Base-by-base conservation (phyloP, 2,797 vertebrate genomes). In the Darevskia mixta region DNA sequence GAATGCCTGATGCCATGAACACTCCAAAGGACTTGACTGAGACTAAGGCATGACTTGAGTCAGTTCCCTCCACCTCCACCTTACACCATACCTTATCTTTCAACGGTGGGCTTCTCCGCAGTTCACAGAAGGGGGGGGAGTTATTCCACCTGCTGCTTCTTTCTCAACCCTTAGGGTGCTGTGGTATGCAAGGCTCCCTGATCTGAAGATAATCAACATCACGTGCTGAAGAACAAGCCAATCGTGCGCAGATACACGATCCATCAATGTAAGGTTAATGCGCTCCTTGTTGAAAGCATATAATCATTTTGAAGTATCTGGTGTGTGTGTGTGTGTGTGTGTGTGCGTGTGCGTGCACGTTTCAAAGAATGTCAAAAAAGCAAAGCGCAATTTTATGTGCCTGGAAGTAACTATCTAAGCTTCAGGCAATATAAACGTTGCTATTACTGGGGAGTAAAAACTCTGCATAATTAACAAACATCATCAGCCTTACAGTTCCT, bases 381-480 rank as follows among this genome's bases (percentile, higher is more conserved):
- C 95, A 96, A 91, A 97, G 88, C 95, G 97, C 98, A 97, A 98
- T 98, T 97, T 97, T 97, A 97, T 97, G 95, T 97, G 97, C 97
- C 97, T 98, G 96, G 97, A 95, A 98, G 97, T 98, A 98, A 97
- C 97, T 98, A 94, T 98, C 97, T 98, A 96, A 98, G 98, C 98
- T 99, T 96, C 97, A 97, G 98, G 98, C 98, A 94, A 97, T 98
- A 98, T 96, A 98, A 97, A 98, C 94, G 92, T 96, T 97, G 97
- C 98, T 97, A 98, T 98, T 98, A 98, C 97, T 98, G 97, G 96
- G 98, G 98, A 99, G 98, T 98, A 97, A 97, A 97, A 98, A 95
- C 98, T 97, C 95, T 97, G 97, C 97, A 97, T 99, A 99, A 99
- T 99, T 99, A 99, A 98, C 98, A 98, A 98, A 98, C 98, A 98